A percentile compares a stretch with the other conserved stretches of the same genome.
Conservation (phyloP, 2,113 vertebrate genomes). For the Girardinichthys multiradiatus region DNA sequence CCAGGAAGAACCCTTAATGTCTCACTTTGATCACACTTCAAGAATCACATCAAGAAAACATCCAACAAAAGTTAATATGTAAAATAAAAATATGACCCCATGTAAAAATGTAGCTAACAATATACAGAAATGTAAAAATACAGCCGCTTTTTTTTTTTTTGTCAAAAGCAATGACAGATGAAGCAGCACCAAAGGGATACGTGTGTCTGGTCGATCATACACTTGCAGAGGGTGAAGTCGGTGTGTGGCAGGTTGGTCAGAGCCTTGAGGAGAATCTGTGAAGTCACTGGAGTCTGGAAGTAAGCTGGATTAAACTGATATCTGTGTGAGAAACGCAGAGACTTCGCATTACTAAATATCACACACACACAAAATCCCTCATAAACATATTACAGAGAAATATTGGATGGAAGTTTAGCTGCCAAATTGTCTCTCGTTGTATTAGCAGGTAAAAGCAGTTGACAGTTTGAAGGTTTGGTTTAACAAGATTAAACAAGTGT, state of each 20-base stretch:
- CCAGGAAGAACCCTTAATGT: too few relatives aligned
- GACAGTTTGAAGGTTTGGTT: too few relatives aligned
- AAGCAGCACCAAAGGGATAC: constrained; percentile 84
- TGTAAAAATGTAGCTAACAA: neutral
- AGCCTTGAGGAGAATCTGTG: constrained; percentile 95
- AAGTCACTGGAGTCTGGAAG: constrained; percentile 91
- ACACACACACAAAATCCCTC: too few relatives aligned
- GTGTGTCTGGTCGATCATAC: constrained; percentile 95
- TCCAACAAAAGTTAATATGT: neutral
- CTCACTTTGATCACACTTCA: too few relatives aligned
- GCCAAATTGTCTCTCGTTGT: neutral
- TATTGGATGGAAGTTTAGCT: neutral
- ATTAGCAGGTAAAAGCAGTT: neutral
- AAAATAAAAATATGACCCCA: neutral
- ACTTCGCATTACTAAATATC: neutral
- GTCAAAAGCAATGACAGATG: neutral
- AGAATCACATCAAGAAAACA: neutral
- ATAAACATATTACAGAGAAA: too few relatives aligned
- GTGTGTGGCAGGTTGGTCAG: constrained; percentile 96
- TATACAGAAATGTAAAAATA: neutral
- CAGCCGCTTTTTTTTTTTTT: neutral
- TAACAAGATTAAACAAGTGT: too few relatives aligned
- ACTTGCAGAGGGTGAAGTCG: constrained; percentile 96
- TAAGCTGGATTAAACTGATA: constrained; percentile 97
- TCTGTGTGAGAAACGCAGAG: constrained; percentile 65